phyloP scores from a whole-genome alignment of 2,113 vertebrate genomes.

The Leucosticte australis region DNA sequence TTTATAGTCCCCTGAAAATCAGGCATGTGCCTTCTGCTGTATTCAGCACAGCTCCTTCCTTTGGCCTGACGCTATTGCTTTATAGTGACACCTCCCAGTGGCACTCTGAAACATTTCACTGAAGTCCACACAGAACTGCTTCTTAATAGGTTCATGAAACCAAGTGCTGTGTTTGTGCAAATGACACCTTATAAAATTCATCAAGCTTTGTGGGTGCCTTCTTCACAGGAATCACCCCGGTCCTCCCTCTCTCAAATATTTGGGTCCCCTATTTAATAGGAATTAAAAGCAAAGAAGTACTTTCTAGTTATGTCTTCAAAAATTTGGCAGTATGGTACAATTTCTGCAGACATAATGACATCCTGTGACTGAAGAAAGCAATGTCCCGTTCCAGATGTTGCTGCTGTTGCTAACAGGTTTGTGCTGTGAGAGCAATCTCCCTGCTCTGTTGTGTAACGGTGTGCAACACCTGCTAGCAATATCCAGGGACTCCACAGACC shows the following conservation, averaged over 20 bases:
- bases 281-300: not conserved
- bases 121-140: not conserved
- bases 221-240: not conserved
- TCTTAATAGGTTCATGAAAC: not conserved
- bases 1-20: not conserved
- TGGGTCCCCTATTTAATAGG: not conserved
- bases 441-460: not conserved
- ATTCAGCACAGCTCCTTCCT: not conserved
- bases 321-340: not conserved
- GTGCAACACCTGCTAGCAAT: not conserved
- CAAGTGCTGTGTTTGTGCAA: not conserved
- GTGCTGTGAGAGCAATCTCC: not conserved
- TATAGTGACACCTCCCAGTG: slow-evolving; percentile 57
- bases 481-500: not conserved
- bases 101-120: slow-evolving; percentile 45
- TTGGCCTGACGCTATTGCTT: not conserved
- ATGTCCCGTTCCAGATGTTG: slow-evolving; percentile 23
- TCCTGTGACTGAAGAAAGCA: slow-evolving; percentile 8
- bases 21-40: not conserved
- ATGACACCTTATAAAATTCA: not conserved
- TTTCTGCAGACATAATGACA: not conserved
- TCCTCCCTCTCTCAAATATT: not conserved
- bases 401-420: not conserved
- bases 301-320: not conserved
- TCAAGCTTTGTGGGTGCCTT: not conserved